A percentile compares a stretch with the other conserved stretches of the same genome.
phyloP scores from a whole-genome alignment of 2,888 invertebrate species.

The Scaptomyza cyrtandrae region DNA sequence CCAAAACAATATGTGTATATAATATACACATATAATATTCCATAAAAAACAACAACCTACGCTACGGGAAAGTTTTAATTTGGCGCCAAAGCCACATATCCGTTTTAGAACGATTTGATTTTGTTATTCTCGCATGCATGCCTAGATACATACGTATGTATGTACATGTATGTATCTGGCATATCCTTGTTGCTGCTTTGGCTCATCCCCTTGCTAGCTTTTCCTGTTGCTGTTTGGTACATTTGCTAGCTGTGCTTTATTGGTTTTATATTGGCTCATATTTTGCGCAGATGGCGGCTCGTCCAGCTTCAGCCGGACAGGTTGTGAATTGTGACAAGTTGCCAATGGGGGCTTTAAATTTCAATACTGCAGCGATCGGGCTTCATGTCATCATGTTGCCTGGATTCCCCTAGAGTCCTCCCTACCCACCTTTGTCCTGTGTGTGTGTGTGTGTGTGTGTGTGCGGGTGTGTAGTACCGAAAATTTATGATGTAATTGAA shows the following conservation, averaged over 20 bases:
- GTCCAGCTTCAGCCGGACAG: conserved; percentile 44
- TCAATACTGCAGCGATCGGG: conserved; percentile 65
- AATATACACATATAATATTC: too few relatives aligned
- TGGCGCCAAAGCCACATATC: conserved; percentile 48
- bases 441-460: conserved; percentile 54
- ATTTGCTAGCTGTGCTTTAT: conserved; percentile 61
- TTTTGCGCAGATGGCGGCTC: conserved; percentile 58
- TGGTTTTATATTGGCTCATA: conserved; percentile 78
- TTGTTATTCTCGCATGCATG: conserved; percentile 43
- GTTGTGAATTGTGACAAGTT: conserved; percentile 77
- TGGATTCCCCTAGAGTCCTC: background rate
- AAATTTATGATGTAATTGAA: conserved; percentile 80
- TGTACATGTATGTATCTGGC: background rate
- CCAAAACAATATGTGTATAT: background rate
- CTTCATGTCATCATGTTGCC: conserved; percentile 58
- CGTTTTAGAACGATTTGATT: conserved; percentile 59
- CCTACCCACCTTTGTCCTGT: conserved; percentile 18
- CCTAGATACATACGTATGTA: background rate
- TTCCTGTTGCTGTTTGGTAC: conserved; percentile 14
- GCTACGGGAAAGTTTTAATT: conserved; percentile 43
- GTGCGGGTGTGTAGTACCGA: conserved; percentile 59
- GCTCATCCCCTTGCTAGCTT: background rate
- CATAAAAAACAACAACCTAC: background rate
- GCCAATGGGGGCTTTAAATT: conserved; percentile 77
- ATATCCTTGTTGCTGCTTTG: conserved; percentile 5